phyloP scores from a whole-genome alignment of 30 jellyfish, hydroid and myxozoan genomes.

The Rhopilema esculentum region DNA sequence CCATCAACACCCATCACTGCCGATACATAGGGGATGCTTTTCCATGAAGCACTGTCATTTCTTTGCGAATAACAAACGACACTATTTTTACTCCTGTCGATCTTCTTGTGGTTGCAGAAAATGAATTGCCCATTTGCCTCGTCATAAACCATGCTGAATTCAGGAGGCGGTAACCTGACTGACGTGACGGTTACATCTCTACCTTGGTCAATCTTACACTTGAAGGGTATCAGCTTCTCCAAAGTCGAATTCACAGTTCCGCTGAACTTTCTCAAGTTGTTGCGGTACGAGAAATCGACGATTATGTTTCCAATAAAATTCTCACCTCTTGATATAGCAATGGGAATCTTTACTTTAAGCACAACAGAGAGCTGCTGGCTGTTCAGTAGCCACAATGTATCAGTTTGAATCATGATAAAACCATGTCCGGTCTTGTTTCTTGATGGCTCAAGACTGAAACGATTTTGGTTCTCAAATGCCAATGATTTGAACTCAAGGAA shows the following conservation, averaged over 20 bases:
- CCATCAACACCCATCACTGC: background rate
- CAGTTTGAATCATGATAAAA: conserved; percentile 20
- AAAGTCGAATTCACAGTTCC: conserved; percentile 9
- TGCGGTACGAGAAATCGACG: conserved; percentile 29
- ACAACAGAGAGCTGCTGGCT: background rate
- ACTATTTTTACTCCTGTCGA: no score
- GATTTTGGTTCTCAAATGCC: background rate
- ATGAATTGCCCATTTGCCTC: conserved; percentile 26
- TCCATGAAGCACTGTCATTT: background rate
- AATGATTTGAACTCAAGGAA: conserved; percentile 7
- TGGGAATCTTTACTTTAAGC: conserved; percentile 11
- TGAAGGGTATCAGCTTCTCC: conserved; percentile 2
- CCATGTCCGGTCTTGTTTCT: conserved; percentile 24
- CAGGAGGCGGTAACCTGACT: conserved; percentile 6
- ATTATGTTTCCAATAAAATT: background rate
- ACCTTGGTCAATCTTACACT: background rate
- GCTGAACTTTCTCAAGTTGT: conserved; percentile 15
- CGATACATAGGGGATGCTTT: background rate
- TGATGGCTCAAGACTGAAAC: conserved; percentile 13
- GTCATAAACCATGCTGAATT: conserved; percentile 39
- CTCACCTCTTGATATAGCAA: background rate
- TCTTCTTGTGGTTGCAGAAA: background rate
- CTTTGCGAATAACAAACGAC: background rate
- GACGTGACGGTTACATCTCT: background rate
- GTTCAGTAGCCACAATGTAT: conserved; percentile 11